A percentile compares a stretch with the other conserved stretches of the same genome.
Evolutionary conservation across 1,140 invertebrate genomes (phyloP).

Genomic region (Cherax destructor): DNA sequence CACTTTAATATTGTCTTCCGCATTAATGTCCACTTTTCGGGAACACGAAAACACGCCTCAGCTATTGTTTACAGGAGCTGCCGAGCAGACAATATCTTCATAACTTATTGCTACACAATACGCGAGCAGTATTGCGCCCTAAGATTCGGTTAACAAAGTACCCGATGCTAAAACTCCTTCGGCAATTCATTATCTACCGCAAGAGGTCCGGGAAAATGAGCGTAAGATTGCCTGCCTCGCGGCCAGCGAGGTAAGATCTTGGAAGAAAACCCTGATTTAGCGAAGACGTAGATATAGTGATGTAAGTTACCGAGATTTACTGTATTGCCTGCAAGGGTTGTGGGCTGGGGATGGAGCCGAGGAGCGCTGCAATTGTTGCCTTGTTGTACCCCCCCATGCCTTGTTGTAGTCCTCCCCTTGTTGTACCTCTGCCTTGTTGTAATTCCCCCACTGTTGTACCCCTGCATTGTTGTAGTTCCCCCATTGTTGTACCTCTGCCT

Average conservation of each 20-base stretch:
- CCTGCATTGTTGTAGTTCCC: no score
- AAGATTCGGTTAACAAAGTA: slow-evolving; percentile 57
- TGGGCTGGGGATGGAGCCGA: no score
- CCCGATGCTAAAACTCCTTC: slow-evolving; percentile 18
- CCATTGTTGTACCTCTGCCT: no score
- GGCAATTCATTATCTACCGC: slow-evolving; percentile 48
- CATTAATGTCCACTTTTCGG: slow-evolving; percentile 50
- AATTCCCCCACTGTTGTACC: no score
- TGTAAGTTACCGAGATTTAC: slow-evolving; percentile 65
- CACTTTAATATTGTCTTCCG: slow-evolving; percentile 51
- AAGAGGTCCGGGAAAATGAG: slow-evolving; percentile 5
- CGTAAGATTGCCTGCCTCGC: slow-evolving; percentile 19
- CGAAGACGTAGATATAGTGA: slow-evolving; percentile 58
- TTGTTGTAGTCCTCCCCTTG: no score
- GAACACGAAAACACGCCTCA: not conserved
- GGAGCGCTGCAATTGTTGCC: not conserved
- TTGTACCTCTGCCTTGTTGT: no score
- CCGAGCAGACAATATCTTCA: slow-evolving; percentile 52
- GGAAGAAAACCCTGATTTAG: slow-evolving; percentile 65
- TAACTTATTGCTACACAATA: slow-evolving; percentile 41
- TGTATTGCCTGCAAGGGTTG: slow-evolving; percentile 36
- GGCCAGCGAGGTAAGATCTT: slow-evolving; percentile 33
- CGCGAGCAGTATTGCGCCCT: slow-evolving; percentile 36
- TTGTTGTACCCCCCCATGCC: no score
- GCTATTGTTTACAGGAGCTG: slow-evolving; percentile 17